A percentile compares a stretch with the other conserved stretches of the same genome.
These are phyloP conservation scores for Chelonus insularis DNA, from an alignment of 1,140 invertebrate genomes.

Conservation along the genomic window DNA sequence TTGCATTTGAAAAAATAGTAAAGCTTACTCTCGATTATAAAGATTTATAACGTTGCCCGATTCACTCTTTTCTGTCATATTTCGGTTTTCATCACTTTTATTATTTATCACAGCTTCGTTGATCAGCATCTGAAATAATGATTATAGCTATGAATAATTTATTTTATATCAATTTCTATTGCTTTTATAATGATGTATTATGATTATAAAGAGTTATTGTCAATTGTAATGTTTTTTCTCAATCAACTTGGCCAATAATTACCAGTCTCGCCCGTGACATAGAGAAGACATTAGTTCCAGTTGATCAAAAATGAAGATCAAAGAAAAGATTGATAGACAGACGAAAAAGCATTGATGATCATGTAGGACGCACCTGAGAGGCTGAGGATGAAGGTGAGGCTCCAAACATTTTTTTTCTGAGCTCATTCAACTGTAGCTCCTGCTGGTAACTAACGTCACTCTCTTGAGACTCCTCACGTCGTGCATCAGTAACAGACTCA, in stretches of 20 bases:
- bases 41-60: not conserved
- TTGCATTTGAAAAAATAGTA: not conserved
- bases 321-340: not conserved
- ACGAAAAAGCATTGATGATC: not conserved
- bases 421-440: constrained; percentile 48
- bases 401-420: constrained; percentile 46
- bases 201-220: not conserved
- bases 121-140: constrained; percentile 3
- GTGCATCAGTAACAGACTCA: constrained; percentile 38
- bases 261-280: not conserved
- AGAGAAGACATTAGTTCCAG: not conserved
- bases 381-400: constrained; percentile 31
- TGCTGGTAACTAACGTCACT: constrained; percentile 45
- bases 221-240: not conserved
- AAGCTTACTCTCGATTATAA: constrained; percentile 6
- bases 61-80: not conserved
- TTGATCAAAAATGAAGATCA: not conserved
- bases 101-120: not conserved
- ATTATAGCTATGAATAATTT: not conserved
- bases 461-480: constrained; percentile 40
- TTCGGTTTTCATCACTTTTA: constrained; percentile 2
- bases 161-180: no score
- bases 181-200: no score
- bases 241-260: not conserved
- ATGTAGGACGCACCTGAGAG: constrained; percentile 35